Evolutionary conservation across 2,113 vertebrate species (phyloP).

Genomic region (Sturnira hondurensis): DNA sequence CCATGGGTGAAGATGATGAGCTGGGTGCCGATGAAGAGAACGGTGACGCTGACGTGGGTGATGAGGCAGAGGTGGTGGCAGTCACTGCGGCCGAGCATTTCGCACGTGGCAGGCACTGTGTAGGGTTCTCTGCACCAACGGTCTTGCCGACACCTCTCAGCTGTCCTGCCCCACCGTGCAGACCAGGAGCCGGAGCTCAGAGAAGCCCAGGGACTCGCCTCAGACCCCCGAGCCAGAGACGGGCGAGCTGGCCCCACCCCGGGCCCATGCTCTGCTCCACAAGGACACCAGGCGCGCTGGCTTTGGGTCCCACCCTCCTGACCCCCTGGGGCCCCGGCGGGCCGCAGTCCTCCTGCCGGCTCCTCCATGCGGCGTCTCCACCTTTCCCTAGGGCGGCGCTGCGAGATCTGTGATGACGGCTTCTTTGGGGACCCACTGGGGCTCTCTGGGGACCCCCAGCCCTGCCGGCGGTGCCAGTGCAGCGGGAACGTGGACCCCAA

Average conservation of each 20-base stretch:
- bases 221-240: background rate
- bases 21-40: background rate
- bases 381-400: slow-evolving; percentile 84
- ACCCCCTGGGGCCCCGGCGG: fast-evolving
- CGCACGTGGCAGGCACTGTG: fast-evolving
- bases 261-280: background rate
- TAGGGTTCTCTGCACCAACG: background rate
- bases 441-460: slow-evolving; percentile 73
- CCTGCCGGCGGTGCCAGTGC: slow-evolving; percentile 88
- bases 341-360: fast-evolving
- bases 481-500: slow-evolving; percentile 90
- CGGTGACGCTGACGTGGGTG: fast-evolving
- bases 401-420: slow-evolving; percentile 92
- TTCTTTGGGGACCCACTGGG: slow-evolving; percentile 92
- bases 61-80: fast-evolving
- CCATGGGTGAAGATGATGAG: too few relatives aligned
- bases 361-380: fast-evolving
- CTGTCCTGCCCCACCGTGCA: fast-evolving
- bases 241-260: background rate
- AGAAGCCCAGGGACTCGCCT: fast-evolving
- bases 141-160: fast-evolving
- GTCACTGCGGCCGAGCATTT: fast-evolving
- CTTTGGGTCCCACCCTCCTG: fast-evolving
- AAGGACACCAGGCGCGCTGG: fast-evolving
- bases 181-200: fast-evolving